Percentiles rank a stretch among this genome's conserved stretches.
phyloP scores from a whole-genome alignment of 2,888 invertebrate genomes.

The Cephus spinipes region DNA sequence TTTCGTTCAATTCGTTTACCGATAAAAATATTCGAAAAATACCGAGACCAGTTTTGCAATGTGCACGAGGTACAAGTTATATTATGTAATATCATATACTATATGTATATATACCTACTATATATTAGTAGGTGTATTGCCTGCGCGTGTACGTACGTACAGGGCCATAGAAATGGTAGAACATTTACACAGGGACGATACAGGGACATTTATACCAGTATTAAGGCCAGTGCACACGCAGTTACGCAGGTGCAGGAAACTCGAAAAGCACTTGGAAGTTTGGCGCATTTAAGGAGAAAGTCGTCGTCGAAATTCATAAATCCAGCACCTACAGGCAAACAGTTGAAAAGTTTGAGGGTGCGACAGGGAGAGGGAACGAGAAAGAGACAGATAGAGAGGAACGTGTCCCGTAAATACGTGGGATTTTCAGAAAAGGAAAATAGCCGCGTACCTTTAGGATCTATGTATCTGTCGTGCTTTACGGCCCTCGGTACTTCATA shows the following conservation, averaged over 20 bases:
- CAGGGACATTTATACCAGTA: neutral
- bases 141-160: too few species aligned
- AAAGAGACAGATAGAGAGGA: neutral
- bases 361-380: neutral
- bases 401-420: neutral
- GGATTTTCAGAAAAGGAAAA: neutral
- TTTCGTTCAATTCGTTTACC: neutral
- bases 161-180: neutral
- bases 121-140: neutral
- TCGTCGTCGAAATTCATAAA: neutral
- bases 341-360: neutral
- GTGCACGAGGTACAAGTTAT: neutral
- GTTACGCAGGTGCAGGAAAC: neutral
- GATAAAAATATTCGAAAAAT: neutral
- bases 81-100: neutral
- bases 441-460: neutral
- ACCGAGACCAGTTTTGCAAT: neutral
- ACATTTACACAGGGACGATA: neutral
- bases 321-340: neutral
- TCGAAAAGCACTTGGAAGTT: neutral
- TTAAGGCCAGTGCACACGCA: neutral
- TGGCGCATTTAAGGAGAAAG: neutral
- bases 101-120: neutral
- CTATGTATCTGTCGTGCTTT: neutral
- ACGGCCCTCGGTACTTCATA: neutral